Evolutionary conservation across 2,797 vertebrate species (phyloP), one percentile per base, ranked within the genome.

Genomic region (Luscinia luscinia): DNA sequence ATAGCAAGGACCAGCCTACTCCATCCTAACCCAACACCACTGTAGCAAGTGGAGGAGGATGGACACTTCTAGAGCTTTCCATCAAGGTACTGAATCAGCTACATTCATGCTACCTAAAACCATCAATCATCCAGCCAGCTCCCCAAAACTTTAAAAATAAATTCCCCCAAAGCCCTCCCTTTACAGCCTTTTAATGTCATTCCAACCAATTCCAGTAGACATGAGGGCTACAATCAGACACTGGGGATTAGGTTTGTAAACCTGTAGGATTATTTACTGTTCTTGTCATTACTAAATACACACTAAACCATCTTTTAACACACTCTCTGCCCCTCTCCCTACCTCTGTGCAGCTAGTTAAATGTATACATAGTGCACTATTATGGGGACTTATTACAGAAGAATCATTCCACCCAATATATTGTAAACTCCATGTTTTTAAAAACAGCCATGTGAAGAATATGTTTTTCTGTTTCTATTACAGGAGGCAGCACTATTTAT

Each of bases 231-330:
- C 79, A 89, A 63, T 93, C 90, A 88, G 89, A 95, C 89, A 91
- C 41, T 41, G 36, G 70, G 70, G 96, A 96, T 95, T 96, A 93
- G 72, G 80, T 89, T 72, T 93, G 95, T 96, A 96, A 94, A 93
- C 93, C 93, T 92, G 87, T 16, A 88, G 84, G 93, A 92, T 96
- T 97, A 95, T 95, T 96, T 95, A 94, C 81, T 95, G 90, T 88
- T 95, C 84, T 84, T 89, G 63, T 84, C 90, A 94, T 96, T 93
- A 95, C 72, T 64, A 89, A 94, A 90, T 41, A 78, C 80, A 87
- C 2, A 17, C 46, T 92, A 94, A 96, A 82, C 75, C 66, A 52
- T 78, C 78, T 84, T 64, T 69, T 85, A 92, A 87, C 81, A 54
- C 67, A 64, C 20, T 0, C 3, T 61, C 80, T 81, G 62, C 36